phyloP scores from a whole-genome alignment of 2,888 invertebrate genomes.

The Hofmannophila pseudospretella region DNA sequence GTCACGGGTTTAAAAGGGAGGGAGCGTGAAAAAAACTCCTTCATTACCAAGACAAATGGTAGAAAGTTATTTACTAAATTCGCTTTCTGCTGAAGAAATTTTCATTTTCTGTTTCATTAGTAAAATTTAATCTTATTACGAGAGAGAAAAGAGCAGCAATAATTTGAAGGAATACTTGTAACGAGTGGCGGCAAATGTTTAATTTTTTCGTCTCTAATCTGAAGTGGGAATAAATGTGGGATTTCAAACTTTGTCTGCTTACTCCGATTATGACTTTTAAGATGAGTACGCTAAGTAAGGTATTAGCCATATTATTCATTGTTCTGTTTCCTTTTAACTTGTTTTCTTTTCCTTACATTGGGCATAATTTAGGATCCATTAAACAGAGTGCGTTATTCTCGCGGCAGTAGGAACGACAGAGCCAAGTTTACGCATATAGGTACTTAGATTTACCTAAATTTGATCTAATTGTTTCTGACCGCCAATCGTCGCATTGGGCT shows the following conservation, averaged over 20 bases:
- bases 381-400: no score
- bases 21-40: slow-evolving; percentile 15
- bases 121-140: slow-evolving; percentile 68
- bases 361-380: no score
- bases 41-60: slow-evolving; percentile 56
- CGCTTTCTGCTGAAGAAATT: slow-evolving; percentile 50
- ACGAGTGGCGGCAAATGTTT: slow-evolving; percentile 42
- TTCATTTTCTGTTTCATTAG: slow-evolving; percentile 71
- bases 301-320: background rate
- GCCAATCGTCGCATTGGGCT: no score
- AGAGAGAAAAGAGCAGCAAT: slow-evolving; percentile 44
- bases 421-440: no score
- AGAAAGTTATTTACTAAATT: slow-evolving; percentile 58
- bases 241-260: slow-evolving; percentile 19
- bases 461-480: no score
- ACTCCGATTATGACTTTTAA: slow-evolving; percentile 6
- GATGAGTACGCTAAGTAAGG: background rate
- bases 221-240: slow-evolving; percentile 30
- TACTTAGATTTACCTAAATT: no score
- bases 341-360: no score
- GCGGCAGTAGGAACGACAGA: no score
- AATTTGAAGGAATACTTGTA: slow-evolving; percentile 50
- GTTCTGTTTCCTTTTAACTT: background rate
- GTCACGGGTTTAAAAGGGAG: background rate
- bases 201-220: slow-evolving; percentile 35